A percentile compares a stretch with the other conserved stretches of the same genome.
phyloP scores from a whole-genome alignment of 1,140 invertebrate species.

The Temnothorax longispinosus region DNA sequence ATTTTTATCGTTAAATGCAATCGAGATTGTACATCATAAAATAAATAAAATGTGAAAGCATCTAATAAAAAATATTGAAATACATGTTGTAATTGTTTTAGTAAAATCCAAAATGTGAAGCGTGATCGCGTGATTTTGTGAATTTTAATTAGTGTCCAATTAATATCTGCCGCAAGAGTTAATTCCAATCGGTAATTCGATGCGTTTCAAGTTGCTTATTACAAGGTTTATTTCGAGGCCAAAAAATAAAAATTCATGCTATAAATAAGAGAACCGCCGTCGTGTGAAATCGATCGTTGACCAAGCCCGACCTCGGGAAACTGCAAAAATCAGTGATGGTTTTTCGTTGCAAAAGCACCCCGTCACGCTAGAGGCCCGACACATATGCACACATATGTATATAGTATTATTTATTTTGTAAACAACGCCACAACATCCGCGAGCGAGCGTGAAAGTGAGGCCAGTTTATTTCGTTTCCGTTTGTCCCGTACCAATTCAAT shows the following conservation, averaged over 20 bases:
- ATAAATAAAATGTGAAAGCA: conserved; percentile 12
- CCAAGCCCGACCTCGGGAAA: conserved; percentile 23
- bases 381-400: conserved; percentile 37
- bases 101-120: not conserved
- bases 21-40: not conserved
- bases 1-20: conserved; percentile 5
- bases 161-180: not conserved
- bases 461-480: conserved; percentile 57
- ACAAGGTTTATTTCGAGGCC: not conserved
- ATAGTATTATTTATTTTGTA: conserved; percentile 70
- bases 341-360: conserved; percentile 40
- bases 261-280: conserved; percentile 46
- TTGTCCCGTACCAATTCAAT: conserved; percentile 58
- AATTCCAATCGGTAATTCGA: conserved; percentile 13
- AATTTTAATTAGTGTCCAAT: conserved; percentile 34
- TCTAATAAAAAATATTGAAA: conserved; percentile 31
- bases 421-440: conserved; percentile 50
- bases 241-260: conserved; percentile 39
- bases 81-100: not conserved
- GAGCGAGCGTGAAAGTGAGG: conserved; percentile 70
- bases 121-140: not conserved
- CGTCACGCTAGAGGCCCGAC: not conserved
- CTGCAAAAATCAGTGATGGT: conserved; percentile 55
- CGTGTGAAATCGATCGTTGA: conserved; percentile 54
- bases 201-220: conserved; percentile 18